Evolutionary conservation across 2,797 vertebrate genomes (phyloP), one percentile per base, ranked within the genome.

Genomic region (Hydrocynus forskahlii): DNA sequence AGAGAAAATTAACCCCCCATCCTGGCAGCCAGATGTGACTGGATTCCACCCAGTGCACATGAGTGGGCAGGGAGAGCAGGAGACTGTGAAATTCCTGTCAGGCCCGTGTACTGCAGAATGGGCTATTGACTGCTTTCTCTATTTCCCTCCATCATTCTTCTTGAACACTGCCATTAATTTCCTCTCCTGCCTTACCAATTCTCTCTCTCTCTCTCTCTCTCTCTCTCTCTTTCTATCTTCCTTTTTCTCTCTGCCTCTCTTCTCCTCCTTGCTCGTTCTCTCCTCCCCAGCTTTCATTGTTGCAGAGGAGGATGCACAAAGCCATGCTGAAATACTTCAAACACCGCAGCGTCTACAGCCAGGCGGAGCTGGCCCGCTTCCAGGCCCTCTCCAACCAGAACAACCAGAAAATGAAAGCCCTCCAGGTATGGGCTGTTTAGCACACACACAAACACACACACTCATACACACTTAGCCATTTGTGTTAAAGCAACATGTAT

Each of bases 1-100:
- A 99, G 97, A 99, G 97, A 99, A 99, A 99, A 99, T 99, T 99
- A 99, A 99, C 97, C 98, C 98, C 98, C 98, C 98, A 98, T 99
- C 97, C 97, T 99, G 97, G 97, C 97, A 97, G 97, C 97, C 98
- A 99, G 98, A 99, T 99, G 98, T 99, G 97, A 97, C 97, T 98
- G 96, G 97, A 97, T 98, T 97, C 98, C 97, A 96, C 96, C 95
- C 97, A 99, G 94, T 99, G 97, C 98, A 95, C 98, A 99, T 97
- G 97, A 99, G 96, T 97, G 97, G 97, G 96, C 96, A 96, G 97
- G 96, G 95, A 97, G 98, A 98, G 94, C 97, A 99, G 96, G 96
- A 97, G 97, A 98, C 97, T 99, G 97, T 99, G 97, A 99, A 99
- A 99, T 99, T 99, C 97, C 97, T 99, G 98, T 99, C 98, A 99